These are phyloP conservation scores for Globodera rostochiensis DNA, from an alignment of 1,140 invertebrate genomes.

Conservation along the genomic window DNA sequence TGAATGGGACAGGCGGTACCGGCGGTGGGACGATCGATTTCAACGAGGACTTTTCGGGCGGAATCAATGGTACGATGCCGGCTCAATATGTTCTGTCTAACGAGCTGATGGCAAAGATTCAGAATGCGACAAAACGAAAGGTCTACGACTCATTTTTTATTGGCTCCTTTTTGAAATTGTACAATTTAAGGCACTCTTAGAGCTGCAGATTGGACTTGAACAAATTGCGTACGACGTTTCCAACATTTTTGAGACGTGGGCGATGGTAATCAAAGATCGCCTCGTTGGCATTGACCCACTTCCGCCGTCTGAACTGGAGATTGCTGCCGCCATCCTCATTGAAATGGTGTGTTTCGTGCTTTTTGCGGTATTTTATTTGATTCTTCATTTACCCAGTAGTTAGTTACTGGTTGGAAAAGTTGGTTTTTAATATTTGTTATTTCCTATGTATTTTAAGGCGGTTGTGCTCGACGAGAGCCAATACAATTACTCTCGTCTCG, in stretches of 20 bases:
- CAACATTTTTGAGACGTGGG: slow-evolving; percentile 35
- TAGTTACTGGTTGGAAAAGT: not conserved
- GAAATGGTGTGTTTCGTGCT: slow-evolving; percentile 26
- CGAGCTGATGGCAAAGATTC: slow-evolving; percentile 23
- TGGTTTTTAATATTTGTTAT: not conserved
- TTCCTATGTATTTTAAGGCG: slow-evolving; percentile 22
- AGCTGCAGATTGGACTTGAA: slow-evolving; percentile 35
- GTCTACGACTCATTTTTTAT: not conserved
- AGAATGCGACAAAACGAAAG: slow-evolving; percentile 12
- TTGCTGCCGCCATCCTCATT: slow-evolving; percentile 27
- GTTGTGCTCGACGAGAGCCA: slow-evolving; percentile 26
- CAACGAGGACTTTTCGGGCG: slow-evolving; percentile 2
- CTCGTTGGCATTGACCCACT: slow-evolving; percentile 19
- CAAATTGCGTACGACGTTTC: slow-evolving; percentile 9
- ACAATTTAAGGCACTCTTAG: slow-evolving; percentile 9
- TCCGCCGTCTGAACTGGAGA: slow-evolving; percentile 1
- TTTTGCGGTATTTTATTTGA: not conserved
- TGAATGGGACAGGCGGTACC: slow-evolving; percentile 13
- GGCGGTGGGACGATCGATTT: not conserved
- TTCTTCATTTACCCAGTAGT: not conserved
- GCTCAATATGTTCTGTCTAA: slow-evolving; percentile 26
- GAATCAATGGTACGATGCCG: not conserved
- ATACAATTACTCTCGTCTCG: slow-evolving; percentile 34
- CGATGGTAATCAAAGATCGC: slow-evolving; percentile 24
- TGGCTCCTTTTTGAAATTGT: not conserved